Evolutionary conservation across 2,888 invertebrate species (phyloP).

Genomic region (Drosophila prolongata): DNA sequence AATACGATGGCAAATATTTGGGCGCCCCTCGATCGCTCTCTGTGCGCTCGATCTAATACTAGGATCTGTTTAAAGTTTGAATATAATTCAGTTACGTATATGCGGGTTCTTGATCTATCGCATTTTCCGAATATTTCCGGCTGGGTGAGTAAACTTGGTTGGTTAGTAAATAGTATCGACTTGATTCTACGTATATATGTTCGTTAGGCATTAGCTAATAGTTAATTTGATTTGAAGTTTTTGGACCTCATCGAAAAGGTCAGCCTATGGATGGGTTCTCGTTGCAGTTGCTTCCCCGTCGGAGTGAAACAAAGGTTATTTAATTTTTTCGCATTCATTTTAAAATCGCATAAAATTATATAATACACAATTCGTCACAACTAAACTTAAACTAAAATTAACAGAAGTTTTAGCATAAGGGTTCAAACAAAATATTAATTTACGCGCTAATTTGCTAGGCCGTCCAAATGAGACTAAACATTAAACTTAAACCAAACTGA

Average conservation of each 20-base stretch:
- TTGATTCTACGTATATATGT: constrained; percentile 51
- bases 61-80: constrained; percentile 59
- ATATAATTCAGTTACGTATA: constrained; percentile 81
- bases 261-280: constrained; percentile 76
- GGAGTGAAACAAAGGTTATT: constrained; percentile 51
- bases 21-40: constrained; percentile 18
- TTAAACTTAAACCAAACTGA: constrained; percentile 49
- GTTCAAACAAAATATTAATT: constrained; percentile 62
- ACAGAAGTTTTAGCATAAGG: constrained; percentile 52
- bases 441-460: constrained; percentile 51
- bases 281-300: constrained; percentile 55
- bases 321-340: constrained; percentile 71
- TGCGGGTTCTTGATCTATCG: constrained; percentile 47
- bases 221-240: constrained; percentile 48
- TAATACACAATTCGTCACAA: constrained; percentile 81
- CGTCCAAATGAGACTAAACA: constrained; percentile 41
- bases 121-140: constrained; percentile 31
- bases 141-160: constrained; percentile 51
- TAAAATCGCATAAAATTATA: constrained; percentile 77
- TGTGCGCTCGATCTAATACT: constrained; percentile 26
- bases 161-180: constrained; percentile 64
- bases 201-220: constrained; percentile 52
- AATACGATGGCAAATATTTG: constrained; percentile 39
- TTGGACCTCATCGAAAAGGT: constrained; percentile 44
- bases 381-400: constrained; percentile 75